Percentiles rank a stretch among this genome's conserved stretches.
phyloP scores from a whole-genome alignment of 2,797 vertebrate genomes.

The Nannoperca australis region DNA sequence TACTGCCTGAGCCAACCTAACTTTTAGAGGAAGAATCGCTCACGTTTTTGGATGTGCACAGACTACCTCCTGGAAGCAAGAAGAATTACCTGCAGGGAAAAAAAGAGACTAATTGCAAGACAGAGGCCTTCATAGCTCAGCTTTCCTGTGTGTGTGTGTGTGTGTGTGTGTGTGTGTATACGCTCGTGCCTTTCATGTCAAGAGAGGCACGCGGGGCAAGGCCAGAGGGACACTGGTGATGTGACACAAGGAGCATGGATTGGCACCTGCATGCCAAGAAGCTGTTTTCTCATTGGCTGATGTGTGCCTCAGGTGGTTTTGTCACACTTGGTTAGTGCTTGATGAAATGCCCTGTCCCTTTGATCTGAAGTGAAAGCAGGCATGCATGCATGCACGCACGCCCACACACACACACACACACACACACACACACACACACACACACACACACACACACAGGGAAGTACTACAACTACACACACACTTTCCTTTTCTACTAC shows the following conservation, averaged over 20 bases:
- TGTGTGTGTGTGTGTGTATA: conserved; percentile 11
- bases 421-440: background rate
- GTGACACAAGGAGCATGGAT: conserved; percentile 50
- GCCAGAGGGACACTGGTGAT: conserved; percentile 45
- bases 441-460: conserved; percentile 4
- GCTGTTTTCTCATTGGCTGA: conserved; percentile 61
- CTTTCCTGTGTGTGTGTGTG: conserved; percentile 5
- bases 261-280: conserved; percentile 59
- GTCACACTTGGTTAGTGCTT: conserved; percentile 72
- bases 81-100: conserved; percentile 12
- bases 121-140: conserved; percentile 31
- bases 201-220: conserved; percentile 39
- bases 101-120: conserved; percentile 26
- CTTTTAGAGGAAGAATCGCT: conserved; percentile 13
- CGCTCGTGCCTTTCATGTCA: conserved; percentile 48
- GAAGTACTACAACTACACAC: background rate
- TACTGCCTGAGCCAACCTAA: conserved; percentile 1
- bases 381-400: background rate
- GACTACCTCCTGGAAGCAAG: conserved; percentile 1
- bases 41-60: conserved; percentile 1
- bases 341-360: conserved; percentile 68
- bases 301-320: conserved; percentile 66
- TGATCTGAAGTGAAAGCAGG: conserved; percentile 63
- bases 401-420: conserved; percentile 14
- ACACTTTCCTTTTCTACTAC: conserved; percentile 9